Percentiles rank a stretch among this genome's conserved stretches.
Evolutionary conservation across 2,113 vertebrate species (phyloP).

Genomic region (Archilochus colubris): DNA sequence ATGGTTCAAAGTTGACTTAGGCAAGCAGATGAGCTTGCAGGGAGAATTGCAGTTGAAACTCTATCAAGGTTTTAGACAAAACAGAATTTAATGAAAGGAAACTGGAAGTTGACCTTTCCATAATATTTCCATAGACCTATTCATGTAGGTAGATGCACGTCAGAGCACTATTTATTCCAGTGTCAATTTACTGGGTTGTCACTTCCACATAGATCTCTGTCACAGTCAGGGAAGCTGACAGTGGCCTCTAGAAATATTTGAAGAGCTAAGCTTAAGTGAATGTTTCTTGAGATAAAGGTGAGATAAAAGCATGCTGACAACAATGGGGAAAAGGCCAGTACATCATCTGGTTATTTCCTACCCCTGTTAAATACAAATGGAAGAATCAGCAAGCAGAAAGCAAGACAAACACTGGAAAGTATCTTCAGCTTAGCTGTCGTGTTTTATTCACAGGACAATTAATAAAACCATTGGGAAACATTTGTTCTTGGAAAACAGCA

Average conservation of each 20-base stretch:
- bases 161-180: background rate
- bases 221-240: background rate
- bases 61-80: background rate
- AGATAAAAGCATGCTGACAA: background rate
- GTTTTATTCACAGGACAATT: background rate
- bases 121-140: background rate
- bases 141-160: background rate
- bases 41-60: background rate
- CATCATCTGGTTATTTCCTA: background rate
- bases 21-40: background rate
- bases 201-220: background rate
- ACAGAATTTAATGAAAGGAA: background rate
- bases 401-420: background rate
- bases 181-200: background rate
- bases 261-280: background rate
- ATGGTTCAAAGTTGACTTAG: background rate
- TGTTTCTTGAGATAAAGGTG: background rate
- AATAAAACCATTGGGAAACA: background rate
- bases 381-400: background rate
- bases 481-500: background rate
- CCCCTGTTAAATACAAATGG: background rate
- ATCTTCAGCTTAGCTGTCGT: background rate
- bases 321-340: background rate
- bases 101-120: background rate
- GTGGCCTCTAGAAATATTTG: background rate